A percentile compares a stretch with the other conserved stretches of the same genome.
Evolutionary conservation across 2,797 vertebrate genomes (phyloP).

Genomic region (Tiaroga cobitis): DNA sequence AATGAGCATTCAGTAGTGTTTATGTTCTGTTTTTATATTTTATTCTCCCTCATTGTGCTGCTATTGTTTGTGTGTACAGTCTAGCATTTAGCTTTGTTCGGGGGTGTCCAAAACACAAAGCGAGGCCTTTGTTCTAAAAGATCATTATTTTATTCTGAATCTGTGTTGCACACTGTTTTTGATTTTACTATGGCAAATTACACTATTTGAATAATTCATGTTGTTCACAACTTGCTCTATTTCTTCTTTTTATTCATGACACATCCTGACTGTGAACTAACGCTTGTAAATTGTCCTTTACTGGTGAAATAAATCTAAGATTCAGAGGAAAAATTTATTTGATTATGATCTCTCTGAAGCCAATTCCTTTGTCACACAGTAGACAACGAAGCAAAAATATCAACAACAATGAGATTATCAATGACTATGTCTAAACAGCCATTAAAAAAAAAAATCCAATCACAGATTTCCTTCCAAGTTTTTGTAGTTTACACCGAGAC

Average conservation of each 20-base stretch:
- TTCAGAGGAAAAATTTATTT: slow-evolving; percentile 3
- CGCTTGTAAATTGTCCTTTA: neutral
- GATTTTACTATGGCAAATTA: slow-evolving; percentile 40
- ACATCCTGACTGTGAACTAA: neutral
- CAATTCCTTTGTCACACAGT: neutral
- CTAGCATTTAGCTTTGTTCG: slow-evolving; percentile 30
- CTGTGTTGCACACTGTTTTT: slow-evolving; percentile 24
- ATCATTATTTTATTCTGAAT: slow-evolving; percentile 35
- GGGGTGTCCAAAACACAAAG: slow-evolving; percentile 45
- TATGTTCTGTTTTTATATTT: neutral
- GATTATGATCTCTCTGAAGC: neutral
- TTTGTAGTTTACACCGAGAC: no score
- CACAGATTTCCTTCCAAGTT: neutral
- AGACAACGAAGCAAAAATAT: slow-evolving; percentile 1
- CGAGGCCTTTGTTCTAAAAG: slow-evolving; percentile 14
- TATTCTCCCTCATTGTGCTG: neutral
- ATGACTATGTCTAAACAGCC: slow-evolving; percentile 26
- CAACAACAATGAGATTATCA: slow-evolving; percentile 1
- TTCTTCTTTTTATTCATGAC: slow-evolving; percentile 6
- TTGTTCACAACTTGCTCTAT: slow-evolving; percentile 17
- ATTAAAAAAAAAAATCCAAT: slow-evolving; percentile 25
- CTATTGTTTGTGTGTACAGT: neutral
- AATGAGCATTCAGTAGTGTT: neutral
- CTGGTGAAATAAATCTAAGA: neutral
- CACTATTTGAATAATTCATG: slow-evolving; percentile 40